These are phyloP conservation scores for Carposina sasakii DNA, from an alignment of 1,140 invertebrate species.

Conservation along the genomic window DNA sequence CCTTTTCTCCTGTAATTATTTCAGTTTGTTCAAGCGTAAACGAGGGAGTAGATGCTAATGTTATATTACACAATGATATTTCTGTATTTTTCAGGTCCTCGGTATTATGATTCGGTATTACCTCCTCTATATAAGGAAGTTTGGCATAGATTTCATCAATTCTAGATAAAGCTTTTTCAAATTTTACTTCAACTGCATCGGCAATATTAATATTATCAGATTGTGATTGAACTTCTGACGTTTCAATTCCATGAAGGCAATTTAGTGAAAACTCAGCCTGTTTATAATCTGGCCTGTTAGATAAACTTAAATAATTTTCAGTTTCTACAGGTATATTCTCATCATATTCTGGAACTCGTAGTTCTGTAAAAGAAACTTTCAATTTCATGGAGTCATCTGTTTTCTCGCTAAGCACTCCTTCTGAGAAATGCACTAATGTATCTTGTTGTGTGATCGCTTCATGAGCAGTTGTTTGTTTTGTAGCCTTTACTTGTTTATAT, in stretches of 20 bases:
- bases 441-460: conserved; percentile 54
- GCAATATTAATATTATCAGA: conserved; percentile 41
- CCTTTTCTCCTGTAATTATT: conserved; percentile 47
- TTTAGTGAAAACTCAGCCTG: conserved; percentile 33
- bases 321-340: conserved; percentile 41
- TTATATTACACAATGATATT: conserved; percentile 31
- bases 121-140: conserved; percentile 45
- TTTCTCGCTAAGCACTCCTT: conserved; percentile 27
- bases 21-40: conserved; percentile 44
- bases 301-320: conserved; percentile 32
- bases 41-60: conserved; percentile 22
- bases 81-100: conserved; percentile 31
- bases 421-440: conserved; percentile 37
- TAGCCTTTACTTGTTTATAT: conserved; percentile 20
- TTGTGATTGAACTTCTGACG: conserved; percentile 45
- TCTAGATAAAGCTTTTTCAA: conserved; percentile 33
- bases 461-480: conserved; percentile 20
- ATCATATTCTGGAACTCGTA: conserved; percentile 42
- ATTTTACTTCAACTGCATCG: conserved; percentile 21
- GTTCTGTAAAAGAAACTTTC: conserved; percentile 28
- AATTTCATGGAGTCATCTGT: conserved; percentile 20
- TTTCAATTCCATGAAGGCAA: conserved; percentile 37
- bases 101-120: conserved; percentile 32
- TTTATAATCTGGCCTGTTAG: conserved; percentile 37
- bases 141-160: conserved; percentile 57